phyloP scores from a whole-genome alignment of 2,113 vertebrate species.

The Taxidea taxus region DNA sequence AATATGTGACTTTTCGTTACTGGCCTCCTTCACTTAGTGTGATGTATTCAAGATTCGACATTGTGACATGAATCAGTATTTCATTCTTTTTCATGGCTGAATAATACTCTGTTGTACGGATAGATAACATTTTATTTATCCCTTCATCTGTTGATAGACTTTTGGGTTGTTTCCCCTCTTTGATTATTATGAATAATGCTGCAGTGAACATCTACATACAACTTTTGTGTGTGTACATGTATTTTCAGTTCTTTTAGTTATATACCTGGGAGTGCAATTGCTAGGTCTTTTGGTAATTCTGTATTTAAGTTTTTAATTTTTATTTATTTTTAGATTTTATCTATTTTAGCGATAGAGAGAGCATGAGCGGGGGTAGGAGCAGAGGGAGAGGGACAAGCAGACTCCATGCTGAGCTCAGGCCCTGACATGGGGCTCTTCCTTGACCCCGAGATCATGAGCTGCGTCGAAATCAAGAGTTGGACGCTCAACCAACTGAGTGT shows the following conservation, averaged over 20 bases:
- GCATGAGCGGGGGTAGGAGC: background rate
- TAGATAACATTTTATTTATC: background rate
- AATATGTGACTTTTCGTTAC: background rate
- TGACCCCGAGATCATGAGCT: background rate
- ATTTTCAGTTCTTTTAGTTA: background rate
- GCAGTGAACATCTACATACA: background rate
- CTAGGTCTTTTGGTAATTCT: background rate
- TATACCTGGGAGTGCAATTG: background rate
- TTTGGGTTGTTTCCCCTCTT: background rate
- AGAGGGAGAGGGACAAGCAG: background rate
- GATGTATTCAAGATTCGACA: accelerated
- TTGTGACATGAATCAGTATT: background rate
- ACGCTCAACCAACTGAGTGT: background rate
- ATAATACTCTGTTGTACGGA: background rate
- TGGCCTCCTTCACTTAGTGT: background rate
- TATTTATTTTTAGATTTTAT: background rate
- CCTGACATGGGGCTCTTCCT: background rate
- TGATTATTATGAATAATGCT: background rate
- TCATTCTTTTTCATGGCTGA: background rate
- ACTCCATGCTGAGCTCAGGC: background rate
- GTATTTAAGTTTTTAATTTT: background rate
- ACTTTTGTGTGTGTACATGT: background rate
- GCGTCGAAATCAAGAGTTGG: background rate
- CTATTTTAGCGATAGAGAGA: background rate
- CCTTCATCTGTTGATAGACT: too few relatives aligned